Evolutionary conservation across 2,113 vertebrate species (phyloP).

Genomic region (Muntiacus reevesi): DNA sequence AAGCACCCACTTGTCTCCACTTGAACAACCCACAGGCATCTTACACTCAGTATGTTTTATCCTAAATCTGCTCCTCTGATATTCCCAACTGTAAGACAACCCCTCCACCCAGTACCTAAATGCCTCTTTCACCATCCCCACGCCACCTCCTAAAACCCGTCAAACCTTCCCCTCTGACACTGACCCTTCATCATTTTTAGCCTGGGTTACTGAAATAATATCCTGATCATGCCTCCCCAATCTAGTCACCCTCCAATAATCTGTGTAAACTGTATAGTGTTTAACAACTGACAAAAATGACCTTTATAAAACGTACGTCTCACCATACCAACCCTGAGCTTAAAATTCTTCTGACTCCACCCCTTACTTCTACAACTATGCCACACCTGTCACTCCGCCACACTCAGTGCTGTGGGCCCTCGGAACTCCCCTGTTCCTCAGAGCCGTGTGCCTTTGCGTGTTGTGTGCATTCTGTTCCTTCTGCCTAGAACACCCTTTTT

Average conservation of each 20-base stretch:
- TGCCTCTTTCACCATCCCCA: neutral
- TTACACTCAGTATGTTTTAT: neutral
- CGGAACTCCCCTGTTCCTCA: neutral
- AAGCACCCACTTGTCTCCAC: neutral
- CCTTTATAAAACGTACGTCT: neutral
- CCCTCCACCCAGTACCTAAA: neutral
- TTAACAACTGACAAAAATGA: neutral
- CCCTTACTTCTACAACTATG: neutral
- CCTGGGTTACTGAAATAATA: neutral
- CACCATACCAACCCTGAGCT: neutral
- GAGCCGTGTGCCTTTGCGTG: neutral
- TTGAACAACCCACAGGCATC: neutral
- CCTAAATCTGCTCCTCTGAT: neutral
- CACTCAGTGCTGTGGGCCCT: neutral
- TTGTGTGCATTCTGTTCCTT: neutral
- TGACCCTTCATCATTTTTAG: neutral
- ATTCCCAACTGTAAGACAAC: neutral
- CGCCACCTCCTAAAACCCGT: neutral
- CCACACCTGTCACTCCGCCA: neutral
- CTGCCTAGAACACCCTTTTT: neutral
- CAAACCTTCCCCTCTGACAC: neutral
- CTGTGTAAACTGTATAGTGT: neutral
- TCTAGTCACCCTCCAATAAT: neutral
- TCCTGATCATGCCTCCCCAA: neutral
- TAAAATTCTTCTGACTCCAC: neutral